Conservation (phyloP, 2,113 vertebrate species). For the Plecturocebus donacophilus region DNA sequence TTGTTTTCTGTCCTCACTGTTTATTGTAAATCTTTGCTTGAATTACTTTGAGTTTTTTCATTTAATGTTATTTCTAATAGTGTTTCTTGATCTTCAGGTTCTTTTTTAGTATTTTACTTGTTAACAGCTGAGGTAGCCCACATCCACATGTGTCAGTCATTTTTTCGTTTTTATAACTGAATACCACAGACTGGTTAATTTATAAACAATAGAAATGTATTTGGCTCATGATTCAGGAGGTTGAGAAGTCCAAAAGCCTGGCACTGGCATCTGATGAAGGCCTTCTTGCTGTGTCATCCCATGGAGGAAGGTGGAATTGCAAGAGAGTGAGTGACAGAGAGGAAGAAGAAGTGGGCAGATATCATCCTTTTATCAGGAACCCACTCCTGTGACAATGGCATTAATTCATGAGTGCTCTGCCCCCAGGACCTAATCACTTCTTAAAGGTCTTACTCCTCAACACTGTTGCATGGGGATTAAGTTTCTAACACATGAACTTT, state of each 20-base stretch:
- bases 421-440: neutral
- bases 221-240: neutral
- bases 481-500: neutral
- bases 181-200: neutral
- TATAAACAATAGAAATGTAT: neutral
- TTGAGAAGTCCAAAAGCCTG: neutral
- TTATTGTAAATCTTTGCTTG: neutral
- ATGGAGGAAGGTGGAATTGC: neutral
- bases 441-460: neutral
- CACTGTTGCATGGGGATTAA: neutral
- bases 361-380: neutral
- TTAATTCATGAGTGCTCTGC: neutral
- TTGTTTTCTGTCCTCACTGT: neutral
- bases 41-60: conserved; percentile 33
- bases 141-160: neutral
- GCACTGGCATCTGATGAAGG: neutral
- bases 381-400: neutral
- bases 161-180: neutral
- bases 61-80: conserved; percentile 26
- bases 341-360: neutral
- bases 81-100: neutral
- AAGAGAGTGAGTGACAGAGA: neutral
- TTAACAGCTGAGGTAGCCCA: neutral
- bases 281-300: neutral
- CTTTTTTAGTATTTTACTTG: conserved; percentile 16